phyloP scores from a whole-genome alignment of 2,113 vertebrate species.

The Gymnogyps californianus region DNA sequence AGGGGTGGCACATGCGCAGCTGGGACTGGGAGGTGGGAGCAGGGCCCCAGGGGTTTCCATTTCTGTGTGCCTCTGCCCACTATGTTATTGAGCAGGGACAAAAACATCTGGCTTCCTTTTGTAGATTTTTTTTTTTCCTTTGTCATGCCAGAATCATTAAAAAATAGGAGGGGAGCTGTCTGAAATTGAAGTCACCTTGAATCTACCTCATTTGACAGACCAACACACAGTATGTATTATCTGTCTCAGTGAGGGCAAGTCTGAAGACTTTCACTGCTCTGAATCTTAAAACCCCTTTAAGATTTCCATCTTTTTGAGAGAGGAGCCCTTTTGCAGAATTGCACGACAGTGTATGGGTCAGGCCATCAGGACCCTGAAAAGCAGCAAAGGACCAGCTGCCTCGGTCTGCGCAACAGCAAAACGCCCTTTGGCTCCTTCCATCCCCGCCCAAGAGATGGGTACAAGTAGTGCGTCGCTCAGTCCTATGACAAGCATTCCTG shows the following conservation, averaged over 20 bases:
- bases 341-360: not conserved
- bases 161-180: not conserved
- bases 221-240: rapidly evolving
- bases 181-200: not conserved
- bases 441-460: not conserved
- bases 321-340: not conserved
- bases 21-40: not conserved
- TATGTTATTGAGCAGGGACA: not conserved
- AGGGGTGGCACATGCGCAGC: not conserved
- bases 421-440: not conserved
- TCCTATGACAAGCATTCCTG: not conserved
- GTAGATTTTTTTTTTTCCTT: not conserved
- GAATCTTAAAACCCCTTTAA: not conserved
- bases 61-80: not conserved
- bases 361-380: not conserved
- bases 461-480: not conserved
- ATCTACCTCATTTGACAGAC: not conserved
- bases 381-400: not conserved
- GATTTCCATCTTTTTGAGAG: not conserved
- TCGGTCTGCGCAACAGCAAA: not conserved
- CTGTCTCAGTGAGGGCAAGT: not conserved
- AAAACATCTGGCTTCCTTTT: not conserved
- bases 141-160: not conserved
- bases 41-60: not conserved
- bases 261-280: not conserved